phyloP scores from a whole-genome alignment of 1,140 invertebrate genomes.

The Argopecten irradians region DNA sequence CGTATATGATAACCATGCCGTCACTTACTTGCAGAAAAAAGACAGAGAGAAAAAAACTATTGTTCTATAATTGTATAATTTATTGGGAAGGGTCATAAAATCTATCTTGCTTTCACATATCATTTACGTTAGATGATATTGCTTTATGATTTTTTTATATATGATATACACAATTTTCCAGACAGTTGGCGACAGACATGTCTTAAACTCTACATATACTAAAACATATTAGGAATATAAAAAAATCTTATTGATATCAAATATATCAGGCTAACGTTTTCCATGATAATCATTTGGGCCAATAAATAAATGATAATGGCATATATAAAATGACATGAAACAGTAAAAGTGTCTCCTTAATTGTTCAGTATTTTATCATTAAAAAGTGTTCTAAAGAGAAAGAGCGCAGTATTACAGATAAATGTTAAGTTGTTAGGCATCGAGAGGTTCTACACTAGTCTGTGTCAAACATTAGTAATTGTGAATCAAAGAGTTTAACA shows the following conservation, averaged over 20 bases:
- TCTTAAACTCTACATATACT: not conserved
- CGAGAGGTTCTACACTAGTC: not conserved
- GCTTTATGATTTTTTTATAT: not conserved
- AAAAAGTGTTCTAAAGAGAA: not conserved
- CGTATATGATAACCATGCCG: too few species aligned
- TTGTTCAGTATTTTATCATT: not conserved
- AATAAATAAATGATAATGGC: not conserved
- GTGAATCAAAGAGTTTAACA: not conserved
- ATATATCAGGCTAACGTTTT: not conserved
- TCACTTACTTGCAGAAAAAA: too few species aligned
- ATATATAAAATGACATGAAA: not conserved
- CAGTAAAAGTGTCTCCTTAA: not conserved
- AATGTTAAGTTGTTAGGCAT: not conserved
- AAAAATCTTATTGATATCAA: not conserved
- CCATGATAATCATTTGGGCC: not conserved
- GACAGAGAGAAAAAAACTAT: too few species aligned
- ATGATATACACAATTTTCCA: not conserved
- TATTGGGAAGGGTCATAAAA: not conserved
- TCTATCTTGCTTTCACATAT: not conserved
- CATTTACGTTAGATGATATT: not conserved
- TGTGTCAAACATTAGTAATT: not conserved
- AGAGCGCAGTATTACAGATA: not conserved
- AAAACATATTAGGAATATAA: not conserved
- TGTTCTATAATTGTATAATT: too few species aligned
- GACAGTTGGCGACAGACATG: not conserved